Conservation (phyloP, 2,888 invertebrate species). For the Lycocerus yunnanus region DNA sequence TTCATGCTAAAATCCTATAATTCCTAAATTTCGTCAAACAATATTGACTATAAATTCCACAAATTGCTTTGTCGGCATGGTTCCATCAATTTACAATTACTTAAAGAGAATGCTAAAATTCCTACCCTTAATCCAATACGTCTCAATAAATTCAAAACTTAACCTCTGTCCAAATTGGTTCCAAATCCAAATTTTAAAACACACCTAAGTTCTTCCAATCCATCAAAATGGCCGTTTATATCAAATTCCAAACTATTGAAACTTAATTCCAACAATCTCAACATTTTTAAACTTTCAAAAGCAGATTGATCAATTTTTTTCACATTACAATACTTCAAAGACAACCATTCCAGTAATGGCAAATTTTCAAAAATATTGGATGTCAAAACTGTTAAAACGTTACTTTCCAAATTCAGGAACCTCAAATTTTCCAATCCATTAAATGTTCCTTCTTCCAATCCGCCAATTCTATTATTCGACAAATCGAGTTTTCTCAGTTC, state of each 20-base stretch:
- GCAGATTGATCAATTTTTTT: not conserved
- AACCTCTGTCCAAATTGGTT: not conserved
- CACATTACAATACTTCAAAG: slow-evolving; percentile 12
- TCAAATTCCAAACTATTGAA: slow-evolving; percentile 11
- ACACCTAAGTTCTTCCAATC: slow-evolving; percentile 5
- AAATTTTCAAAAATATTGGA: not conserved
- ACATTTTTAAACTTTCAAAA: slow-evolving; percentile 6
- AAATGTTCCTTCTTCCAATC: not conserved
- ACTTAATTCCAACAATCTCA: slow-evolving; percentile 15
- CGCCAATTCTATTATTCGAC: slow-evolving; percentile 7
- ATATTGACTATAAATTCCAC: no score
- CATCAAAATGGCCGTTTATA: slow-evolving; percentile 3
- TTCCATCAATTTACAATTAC: no score
- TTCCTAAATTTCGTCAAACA: no score
- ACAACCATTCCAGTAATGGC: slow-evolving; percentile 9
- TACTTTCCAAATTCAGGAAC: slow-evolving; percentile 10
- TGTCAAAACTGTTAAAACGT: not conserved
- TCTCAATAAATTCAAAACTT: slow-evolving; percentile 1
- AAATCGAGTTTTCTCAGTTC: slow-evolving; percentile 2
- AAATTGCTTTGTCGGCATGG: no score
- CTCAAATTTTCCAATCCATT: slow-evolving; percentile 11
- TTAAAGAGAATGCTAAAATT: no score
- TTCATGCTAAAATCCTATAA: no score
- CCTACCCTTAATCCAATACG: no score
- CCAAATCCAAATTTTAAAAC: no score